phyloP scores from a whole-genome alignment of 2,888 invertebrate genomes.

The Alloscopus bannaensis region DNA sequence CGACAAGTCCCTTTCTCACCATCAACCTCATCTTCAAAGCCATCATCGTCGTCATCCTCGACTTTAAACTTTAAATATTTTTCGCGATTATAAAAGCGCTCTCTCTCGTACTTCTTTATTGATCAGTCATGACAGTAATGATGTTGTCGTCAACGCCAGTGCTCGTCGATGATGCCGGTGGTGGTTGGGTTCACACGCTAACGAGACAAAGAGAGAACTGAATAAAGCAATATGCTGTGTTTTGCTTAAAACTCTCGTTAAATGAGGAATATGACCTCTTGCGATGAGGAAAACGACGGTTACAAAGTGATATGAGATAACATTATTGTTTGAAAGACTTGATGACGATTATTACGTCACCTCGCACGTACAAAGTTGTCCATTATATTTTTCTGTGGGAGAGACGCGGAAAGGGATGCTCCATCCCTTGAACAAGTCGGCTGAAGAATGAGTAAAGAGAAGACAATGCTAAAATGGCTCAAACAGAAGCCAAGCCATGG shows the following conservation, averaged over 20 bases:
- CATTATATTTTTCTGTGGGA: slow-evolving; percentile 10
- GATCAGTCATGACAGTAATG: slow-evolving; percentile 20
- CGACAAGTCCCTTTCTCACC: too few relatives aligned
- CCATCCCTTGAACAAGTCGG: slow-evolving; percentile 37
- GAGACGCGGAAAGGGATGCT: slow-evolving; percentile 32
- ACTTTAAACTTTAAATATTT: too few relatives aligned
- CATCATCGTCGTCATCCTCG: too few relatives aligned
- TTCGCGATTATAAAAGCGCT: slow-evolving; percentile 17
- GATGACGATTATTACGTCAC: too few relatives aligned
- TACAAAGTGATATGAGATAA: too few relatives aligned
- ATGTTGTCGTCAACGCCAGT: slow-evolving; percentile 32
- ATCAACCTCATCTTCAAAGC: not conserved
- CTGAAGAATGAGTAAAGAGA: slow-evolving; percentile 59
- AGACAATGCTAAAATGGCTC: slow-evolving; percentile 73
- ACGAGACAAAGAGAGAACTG: too few relatives aligned
- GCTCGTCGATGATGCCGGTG: slow-evolving; percentile 27
- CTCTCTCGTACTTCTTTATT: slow-evolving; percentile 5
- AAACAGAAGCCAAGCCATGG: slow-evolving; percentile 71
- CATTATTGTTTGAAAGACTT: too few relatives aligned
- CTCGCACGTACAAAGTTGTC: too few relatives aligned
- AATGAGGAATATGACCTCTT: too few relatives aligned
- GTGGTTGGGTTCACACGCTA: slow-evolving; percentile 27
- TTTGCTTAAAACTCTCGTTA: too few relatives aligned
- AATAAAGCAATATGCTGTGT: too few relatives aligned
- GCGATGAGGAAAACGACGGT: too few relatives aligned